Base-by-base conservation (phyloP, 2,797 vertebrate species). In the Ciconia nigra region DNA sequence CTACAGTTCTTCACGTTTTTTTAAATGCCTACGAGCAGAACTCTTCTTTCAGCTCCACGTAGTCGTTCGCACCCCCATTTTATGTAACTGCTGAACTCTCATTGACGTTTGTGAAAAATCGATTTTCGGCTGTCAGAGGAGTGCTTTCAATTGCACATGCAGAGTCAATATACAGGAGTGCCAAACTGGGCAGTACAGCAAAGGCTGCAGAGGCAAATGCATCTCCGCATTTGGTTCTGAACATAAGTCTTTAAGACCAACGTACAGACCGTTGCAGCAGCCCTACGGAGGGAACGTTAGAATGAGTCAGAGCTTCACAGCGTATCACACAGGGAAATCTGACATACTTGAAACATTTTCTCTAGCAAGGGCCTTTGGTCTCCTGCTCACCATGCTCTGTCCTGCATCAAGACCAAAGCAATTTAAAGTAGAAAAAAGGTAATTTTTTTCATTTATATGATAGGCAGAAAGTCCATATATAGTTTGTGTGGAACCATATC, bases 1-100 rank as follows among this genome's bases (percentile, higher is more conserved):
- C 42, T 82, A 51, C 52, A 51, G 65, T 76, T 85, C 71, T 77
- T 92, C 55, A 19, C 74, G 65, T 62, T 88, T 95, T 95, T 92
- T 93, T 91, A 92, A 95, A 92, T 35, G 57, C 57, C 54, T 69
- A 42, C 0, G 1, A 71, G 65, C 59, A 96, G 76, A 94, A 52
- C 49, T 29, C 17, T 74, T 89, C 94, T 83, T 94, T 71, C 65
- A 85, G 74, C 51, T 96, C 74, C 13, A 3, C 37, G 26, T 0
- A 77, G 82, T 7, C 20, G 55, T 35, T 92, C 42, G 85, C 72
- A 72, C 7, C 16, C 25, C 14, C 21, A 4, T 61, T 89, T 81
- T 67, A 55, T 54, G 39, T 41, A 88, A 77, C 49, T 72, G 42
- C 41, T 66, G 71, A 90, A 62, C 29, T 90, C 33, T 49, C 55